Evolutionary conservation across 2,113 vertebrate species (phyloP), one percentile per base, ranked within the genome.

Genomic region (Mastomys coucha): DNA sequence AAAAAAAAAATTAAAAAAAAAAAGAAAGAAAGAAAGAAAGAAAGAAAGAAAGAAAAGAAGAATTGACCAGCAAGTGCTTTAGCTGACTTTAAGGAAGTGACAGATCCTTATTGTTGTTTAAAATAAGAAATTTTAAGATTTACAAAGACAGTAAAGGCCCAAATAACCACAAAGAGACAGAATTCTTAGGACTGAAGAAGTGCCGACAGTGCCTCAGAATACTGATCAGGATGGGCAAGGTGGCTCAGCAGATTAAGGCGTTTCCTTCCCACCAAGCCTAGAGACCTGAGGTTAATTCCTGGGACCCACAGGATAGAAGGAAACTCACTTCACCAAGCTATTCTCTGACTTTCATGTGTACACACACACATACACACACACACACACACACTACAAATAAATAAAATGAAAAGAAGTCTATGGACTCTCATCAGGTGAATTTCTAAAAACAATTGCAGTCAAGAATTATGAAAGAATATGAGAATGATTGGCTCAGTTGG

Each of bases 91-190:
- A 53, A 45, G 31, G 39, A n/a, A 95, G 26, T 53, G 49, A 70
- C 28, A 84, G 36, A 69, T 78, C 49, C 87, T 51, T 90, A 70
- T 26, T 60, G 19, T 95, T 63, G 94, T 88, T 91, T 91, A 94
- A 11, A 95, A 86, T 12, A 80, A 91, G 58, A 94, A 97, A 91
- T 51, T 11, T 75, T 56, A 90, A 93, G 69, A 19, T 53, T 60
- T 75, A 20, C 84, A 96, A 80, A 95, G 56, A 80, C 42, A 19
- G 51, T 42, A 90, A 72, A 87, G 13, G 76, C 91, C 8, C 88
- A 93, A 94, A 91, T 72, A 86, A 93, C 84, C 58, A 77, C 42
- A 42, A 89, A 69, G 31, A 90, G 33, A 84, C 36, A 36, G 51
- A 94, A 94, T 90, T 93, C 91, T 65, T 88, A 58, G 84, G 65